Evolutionary conservation across 2,113 vertebrate genomes (phyloP), one percentile per base, ranked within the genome.

Genomic region (Coptodon rendalli): DNA sequence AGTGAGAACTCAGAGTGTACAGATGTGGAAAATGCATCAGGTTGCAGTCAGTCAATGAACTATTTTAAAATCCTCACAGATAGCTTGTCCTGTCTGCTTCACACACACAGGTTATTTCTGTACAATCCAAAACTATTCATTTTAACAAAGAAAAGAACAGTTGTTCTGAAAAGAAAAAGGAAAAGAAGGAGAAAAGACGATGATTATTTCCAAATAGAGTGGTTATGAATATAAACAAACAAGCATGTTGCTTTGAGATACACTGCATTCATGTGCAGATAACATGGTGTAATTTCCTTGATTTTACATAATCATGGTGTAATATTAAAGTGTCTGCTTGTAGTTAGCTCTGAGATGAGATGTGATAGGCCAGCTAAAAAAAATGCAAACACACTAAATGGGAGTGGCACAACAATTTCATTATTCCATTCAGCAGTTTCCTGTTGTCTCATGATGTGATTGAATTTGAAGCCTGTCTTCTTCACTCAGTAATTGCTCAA

Each of bases 401-500:
- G 61, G 82, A 86, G 85, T 52, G 52, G 63, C 86, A 86, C 61
- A 57, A 83, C 85, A 88, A 84, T 87, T 84, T 7, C n/a, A 86
- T 93, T 90, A 83, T 84, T 38, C 78, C 54, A 78, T 53, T 89
- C 80, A 88, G 68, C 34, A 16, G 83, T 80, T 86, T 82, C 53
- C n/a, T 54, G 76, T 84, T 87, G 81, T 40, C 68, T 78, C 73
- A 52, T 31, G 31, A 88, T 27, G 48, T 31, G 24, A 86, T 82
- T 89, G 87, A 93, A 89, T 85, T 89, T 59, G 2, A 14, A 73
- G 22, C 76, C 79, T 48, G 78, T 86, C 87, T 12, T 22, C 84
- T 81, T 85, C 27, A 85, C 86, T 86, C 31, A 22, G 56, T 88
- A 87, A 92, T 89, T 81, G 43, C 87, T 85, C 29, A 61, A 86